Percentiles rank a stretch among this genome's conserved stretches.
Conservation (phyloP, 2,888 invertebrate genomes). For the Yponomeuta malinellus region DNA sequence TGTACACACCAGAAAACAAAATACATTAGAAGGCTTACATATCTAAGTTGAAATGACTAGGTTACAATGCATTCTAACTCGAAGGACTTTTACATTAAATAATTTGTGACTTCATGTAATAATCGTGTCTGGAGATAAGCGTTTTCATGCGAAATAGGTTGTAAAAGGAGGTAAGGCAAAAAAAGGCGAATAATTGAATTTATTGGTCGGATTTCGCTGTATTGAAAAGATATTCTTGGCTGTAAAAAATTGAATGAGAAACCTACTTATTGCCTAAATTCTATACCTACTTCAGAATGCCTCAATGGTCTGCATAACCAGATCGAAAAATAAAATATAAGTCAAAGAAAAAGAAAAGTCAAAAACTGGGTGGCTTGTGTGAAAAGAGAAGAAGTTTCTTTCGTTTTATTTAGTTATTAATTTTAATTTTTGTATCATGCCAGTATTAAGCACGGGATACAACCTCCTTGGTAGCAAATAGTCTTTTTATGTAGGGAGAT, state of each 20-base stretch:
- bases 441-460: neutral
- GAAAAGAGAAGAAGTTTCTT: no score
- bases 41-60: no score
- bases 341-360: no score
- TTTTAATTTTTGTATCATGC: no score
- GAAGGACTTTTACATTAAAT: neutral
- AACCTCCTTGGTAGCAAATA: neutral
- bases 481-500: no score
- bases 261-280: neutral
- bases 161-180: constrained; percentile 41
- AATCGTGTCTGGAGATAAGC: constrained; percentile 30
- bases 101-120: constrained; percentile 15
- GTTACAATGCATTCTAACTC: neutral
- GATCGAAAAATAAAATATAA: no score
- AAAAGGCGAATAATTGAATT: constrained; percentile 52
- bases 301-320: no score
- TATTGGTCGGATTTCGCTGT: constrained; percentile 19
- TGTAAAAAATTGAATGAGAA: constrained; percentile 13
- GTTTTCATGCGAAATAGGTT: constrained; percentile 29
- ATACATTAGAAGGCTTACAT: no score
- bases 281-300: no score
- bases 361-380: no score
- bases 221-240: constrained; percentile 14
- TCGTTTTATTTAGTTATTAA: no score
- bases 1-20: no score